Conservation (phyloP, 2,797 vertebrate species). For the Acanthiza pusilla region DNA sequence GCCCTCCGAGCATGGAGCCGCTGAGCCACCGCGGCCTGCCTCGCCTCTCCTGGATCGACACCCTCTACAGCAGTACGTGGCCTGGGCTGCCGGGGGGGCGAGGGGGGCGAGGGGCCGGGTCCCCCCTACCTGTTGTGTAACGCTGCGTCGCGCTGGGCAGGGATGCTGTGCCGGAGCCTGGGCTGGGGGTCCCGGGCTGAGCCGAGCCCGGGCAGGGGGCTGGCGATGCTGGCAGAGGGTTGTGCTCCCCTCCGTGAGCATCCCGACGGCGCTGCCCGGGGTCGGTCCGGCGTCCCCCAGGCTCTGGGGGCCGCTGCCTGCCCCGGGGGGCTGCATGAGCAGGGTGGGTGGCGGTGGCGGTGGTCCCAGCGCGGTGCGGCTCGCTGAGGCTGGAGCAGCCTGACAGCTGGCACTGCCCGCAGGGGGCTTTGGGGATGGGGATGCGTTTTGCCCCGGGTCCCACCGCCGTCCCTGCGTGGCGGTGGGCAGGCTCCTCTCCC, state of each 20-base stretch:
- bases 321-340: neutral
- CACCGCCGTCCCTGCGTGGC: neutral
- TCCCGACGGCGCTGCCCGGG: neutral
- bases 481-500: neutral
- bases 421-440: neutral
- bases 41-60: constrained; percentile 97
- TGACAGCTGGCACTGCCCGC: neutral
- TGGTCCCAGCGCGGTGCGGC: neutral
- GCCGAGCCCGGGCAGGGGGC: neutral
- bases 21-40: constrained; percentile 91
- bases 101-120: neutral
- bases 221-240: neutral
- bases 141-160: neutral
- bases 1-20: constrained; percentile 86
- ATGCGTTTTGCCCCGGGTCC: neutral
- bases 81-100: neutral
- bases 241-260: neutral
- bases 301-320: neutral
- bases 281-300: neutral
- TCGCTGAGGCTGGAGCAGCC: neutral
- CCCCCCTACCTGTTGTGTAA: constrained; percentile 21
- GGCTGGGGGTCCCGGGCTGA: neutral
- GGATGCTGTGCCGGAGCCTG: neutral
- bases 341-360: neutral
- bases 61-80: constrained; percentile 96